Evolutionary conservation across 2,888 invertebrate genomes (phyloP).

Genomic region (Flabesymbios commensalis): DNA sequence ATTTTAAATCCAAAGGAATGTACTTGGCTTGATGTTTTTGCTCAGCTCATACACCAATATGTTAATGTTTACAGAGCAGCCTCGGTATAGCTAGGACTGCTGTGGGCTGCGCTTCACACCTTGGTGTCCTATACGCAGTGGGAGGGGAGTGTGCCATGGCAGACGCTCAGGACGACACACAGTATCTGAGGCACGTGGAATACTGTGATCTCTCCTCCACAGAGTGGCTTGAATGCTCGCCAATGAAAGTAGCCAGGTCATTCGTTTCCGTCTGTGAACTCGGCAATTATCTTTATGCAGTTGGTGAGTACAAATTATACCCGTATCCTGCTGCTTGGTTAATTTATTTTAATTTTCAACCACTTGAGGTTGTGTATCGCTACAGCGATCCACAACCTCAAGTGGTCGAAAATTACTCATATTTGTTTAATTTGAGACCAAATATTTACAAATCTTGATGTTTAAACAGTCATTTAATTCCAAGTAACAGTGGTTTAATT

Average conservation of each 20-base stretch:
- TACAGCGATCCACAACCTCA: no score
- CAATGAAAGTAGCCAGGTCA: conserved; percentile 40
- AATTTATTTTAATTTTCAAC: no score
- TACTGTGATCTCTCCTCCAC: conserved; percentile 52
- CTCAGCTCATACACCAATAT: neutral
- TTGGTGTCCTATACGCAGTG: conserved; percentile 52
- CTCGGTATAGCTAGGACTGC: conserved; percentile 57
- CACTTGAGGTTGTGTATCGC: no score
- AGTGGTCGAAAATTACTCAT: no score
- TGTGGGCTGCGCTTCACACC: conserved; percentile 49
- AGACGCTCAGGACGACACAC: conserved; percentile 55
- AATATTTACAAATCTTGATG: no score
- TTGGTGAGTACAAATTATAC: conserved; percentile 39
- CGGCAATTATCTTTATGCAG: conserved; percentile 65
- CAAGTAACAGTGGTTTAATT: no score
- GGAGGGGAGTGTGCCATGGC: conserved; percentile 58
- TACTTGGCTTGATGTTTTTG: no score
- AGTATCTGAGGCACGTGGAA: conserved; percentile 54
- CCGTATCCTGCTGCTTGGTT: no score
- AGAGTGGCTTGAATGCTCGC: conserved; percentile 25
- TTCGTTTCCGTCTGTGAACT: conserved; percentile 84
- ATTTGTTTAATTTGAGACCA: no score
- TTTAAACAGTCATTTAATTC: no score
- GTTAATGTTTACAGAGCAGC: conserved; percentile 37
- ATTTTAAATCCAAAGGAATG: no score